These are phyloP conservation scores for Borostomias antarcticus DNA, from an alignment of 2,797 vertebrate species.

Conservation along the genomic window DNA sequence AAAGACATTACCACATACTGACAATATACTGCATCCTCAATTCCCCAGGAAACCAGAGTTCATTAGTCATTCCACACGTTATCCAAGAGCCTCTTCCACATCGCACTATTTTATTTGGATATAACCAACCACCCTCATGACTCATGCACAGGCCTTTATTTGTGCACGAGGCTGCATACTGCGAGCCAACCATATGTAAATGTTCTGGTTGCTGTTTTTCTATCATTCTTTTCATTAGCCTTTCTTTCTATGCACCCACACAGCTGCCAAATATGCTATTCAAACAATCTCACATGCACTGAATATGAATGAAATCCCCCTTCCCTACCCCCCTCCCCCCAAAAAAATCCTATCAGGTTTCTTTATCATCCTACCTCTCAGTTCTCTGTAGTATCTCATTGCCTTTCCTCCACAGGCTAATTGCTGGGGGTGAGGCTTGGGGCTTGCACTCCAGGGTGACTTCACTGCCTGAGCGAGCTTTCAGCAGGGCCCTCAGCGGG, in stretches of 20 bases:
- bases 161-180: constrained; percentile 23
- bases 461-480: constrained; percentile 87
- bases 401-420: constrained; percentile 90
- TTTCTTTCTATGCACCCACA: constrained; percentile 50
- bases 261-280: constrained; percentile 59
- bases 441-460: constrained; percentile 93
- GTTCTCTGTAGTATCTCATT: constrained; percentile 83
- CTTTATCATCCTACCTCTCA: constrained; percentile 84
- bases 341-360: neutral
- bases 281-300: constrained; percentile 39
- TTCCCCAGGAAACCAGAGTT: neutral
- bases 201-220: constrained; percentile 35
- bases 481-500: constrained; percentile 84
- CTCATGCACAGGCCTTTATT: constrained; percentile 28
- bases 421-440: constrained; percentile 88
- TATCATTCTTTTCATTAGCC: constrained; percentile 55
- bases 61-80: constrained; percentile 1
- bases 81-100: constrained; percentile 23
- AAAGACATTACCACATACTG: too few relatives aligned
- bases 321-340: too few relatives aligned
- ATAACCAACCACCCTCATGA: constrained; percentile 26
- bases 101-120: constrained; percentile 39
- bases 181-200: constrained; percentile 28
- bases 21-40: constrained; percentile 10
- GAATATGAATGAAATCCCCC: constrained; percentile 39